Conservation (phyloP, 2,113 vertebrate genomes). For the Oryzias celebensis region DNA sequence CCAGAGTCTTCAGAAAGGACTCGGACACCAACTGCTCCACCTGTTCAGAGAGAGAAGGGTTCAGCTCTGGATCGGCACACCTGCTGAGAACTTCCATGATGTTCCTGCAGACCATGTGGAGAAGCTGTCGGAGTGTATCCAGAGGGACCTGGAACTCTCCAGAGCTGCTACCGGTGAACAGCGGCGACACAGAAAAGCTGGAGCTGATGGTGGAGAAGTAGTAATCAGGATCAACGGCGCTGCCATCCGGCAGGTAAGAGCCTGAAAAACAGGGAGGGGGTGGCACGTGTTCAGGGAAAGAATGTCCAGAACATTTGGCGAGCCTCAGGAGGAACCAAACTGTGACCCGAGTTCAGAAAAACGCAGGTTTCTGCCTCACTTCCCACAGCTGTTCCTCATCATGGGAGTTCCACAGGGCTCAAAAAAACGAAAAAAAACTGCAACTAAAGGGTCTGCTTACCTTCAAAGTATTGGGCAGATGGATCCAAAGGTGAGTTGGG, state of each 20-base stretch:
- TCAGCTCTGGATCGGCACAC: background rate
- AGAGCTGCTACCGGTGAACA: slow-evolving; percentile 88
- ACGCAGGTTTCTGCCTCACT: too few species aligned
- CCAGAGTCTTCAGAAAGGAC: slow-evolving; percentile 86
- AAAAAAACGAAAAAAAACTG: too few species aligned
- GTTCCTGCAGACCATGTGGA: slow-evolving; percentile 83
- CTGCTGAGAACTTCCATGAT: background rate
- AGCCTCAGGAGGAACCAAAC: too few species aligned
- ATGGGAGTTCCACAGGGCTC: background rate
- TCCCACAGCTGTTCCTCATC: too few species aligned
- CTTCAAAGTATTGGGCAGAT: slow-evolving; percentile 91
- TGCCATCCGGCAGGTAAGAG: slow-evolving; percentile 91
- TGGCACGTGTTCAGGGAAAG: background rate
- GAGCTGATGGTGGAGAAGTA: slow-evolving; percentile 96
- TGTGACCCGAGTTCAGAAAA: too few species aligned
- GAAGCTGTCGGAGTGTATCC: slow-evolving; percentile 86
- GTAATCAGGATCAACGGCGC: slow-evolving; percentile 88
- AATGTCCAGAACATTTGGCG: too few species aligned
- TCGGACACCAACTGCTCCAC: slow-evolving; percentile 90
- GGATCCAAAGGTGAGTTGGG: slow-evolving; percentile 88
- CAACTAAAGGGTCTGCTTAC: slow-evolving; percentile 56
- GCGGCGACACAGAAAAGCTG: slow-evolving; percentile 94
- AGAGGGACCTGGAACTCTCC: slow-evolving; percentile 89
- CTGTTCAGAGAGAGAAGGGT: slow-evolving; percentile 63
- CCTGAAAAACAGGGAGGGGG: slow-evolving; percentile 61